phyloP scores from a whole-genome alignment of 2,888 invertebrate species.

The Lacanobia wlatinum region DNA sequence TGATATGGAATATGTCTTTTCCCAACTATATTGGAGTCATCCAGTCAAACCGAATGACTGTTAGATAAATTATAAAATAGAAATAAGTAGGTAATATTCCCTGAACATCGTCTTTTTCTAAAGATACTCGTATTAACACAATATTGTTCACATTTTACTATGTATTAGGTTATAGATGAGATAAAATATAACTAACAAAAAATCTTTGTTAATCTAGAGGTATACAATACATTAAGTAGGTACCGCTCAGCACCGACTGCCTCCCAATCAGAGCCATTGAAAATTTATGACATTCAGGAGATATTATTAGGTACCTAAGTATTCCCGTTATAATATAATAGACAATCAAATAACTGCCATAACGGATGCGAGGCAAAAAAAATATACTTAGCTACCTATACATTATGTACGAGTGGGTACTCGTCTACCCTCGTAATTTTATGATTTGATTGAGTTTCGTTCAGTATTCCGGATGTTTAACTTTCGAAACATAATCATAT shows the following conservation, averaged over 20 bases:
- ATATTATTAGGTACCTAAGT: constrained; percentile 15
- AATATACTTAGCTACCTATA: constrained; percentile 8
- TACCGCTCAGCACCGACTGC: neutral
- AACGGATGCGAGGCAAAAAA: constrained; percentile 4
- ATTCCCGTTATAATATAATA: constrained; percentile 5
- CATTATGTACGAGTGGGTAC: neutral
- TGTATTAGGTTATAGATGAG: neutral
- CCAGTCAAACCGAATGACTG: too few species aligned
- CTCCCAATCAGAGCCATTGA: constrained; percentile 4
- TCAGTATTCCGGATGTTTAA: constrained; percentile 31
- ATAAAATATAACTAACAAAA: too few species aligned
- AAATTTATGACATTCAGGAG: constrained; percentile 13
- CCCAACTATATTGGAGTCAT: too few species aligned
- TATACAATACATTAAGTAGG: neutral
- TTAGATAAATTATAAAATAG: neutral
- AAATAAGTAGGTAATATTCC: neutral
- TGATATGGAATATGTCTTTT: too few species aligned
- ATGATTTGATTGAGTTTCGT: constrained; percentile 51
- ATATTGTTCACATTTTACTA: neutral
- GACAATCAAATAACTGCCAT: constrained; percentile 22
- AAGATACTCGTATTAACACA: neutral
- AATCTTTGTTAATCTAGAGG: too few species aligned
- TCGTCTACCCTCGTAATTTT: constrained; percentile 13
- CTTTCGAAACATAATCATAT: constrained; percentile 45
- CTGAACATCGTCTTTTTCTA: neutral